Evolutionary conservation across 92 coral and sea anemone genomes (phyloP).

Genomic region (Umimayanthus kanabou): DNA sequence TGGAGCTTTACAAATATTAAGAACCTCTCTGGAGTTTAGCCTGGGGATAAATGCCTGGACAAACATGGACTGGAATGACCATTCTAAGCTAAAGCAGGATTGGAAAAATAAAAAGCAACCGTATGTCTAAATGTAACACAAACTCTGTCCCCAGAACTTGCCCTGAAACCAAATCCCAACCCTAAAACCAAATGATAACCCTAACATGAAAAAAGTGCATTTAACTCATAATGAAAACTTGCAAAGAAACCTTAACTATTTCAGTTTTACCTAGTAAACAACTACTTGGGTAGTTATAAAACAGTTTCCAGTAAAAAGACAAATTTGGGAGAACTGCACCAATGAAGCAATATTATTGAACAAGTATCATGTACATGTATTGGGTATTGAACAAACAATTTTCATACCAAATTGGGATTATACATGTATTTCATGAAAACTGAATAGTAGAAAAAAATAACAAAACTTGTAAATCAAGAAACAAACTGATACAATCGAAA

Average conservation of each 20-base stretch:
- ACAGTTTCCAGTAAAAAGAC: slow-evolving; percentile 18
- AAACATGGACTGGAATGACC: neutral
- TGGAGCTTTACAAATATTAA: neutral
- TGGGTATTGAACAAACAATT: slow-evolving; percentile 25
- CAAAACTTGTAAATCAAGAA: slow-evolving; percentile 31
- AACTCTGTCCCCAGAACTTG: slow-evolving; percentile 7
- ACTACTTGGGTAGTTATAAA: slow-evolving; percentile 19
- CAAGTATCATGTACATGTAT: slow-evolving; percentile 4
- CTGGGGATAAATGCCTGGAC: neutral
- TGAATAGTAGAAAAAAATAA: neutral
- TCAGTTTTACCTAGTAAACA: slow-evolving; percentile 22
- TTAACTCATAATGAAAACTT: slow-evolving; percentile 14
- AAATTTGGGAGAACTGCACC: slow-evolving; percentile 11
- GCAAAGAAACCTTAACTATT: slow-evolving; percentile 9
- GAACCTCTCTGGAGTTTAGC: neutral
- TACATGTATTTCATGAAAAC: slow-evolving; percentile 20
- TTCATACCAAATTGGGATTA: slow-evolving; percentile 11
- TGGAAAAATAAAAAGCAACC: neutral
- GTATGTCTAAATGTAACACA: neutral
- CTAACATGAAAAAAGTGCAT: slow-evolving; percentile 5
- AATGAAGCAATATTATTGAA: no score
- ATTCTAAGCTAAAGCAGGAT: slow-evolving; percentile 1
- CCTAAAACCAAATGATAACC: slow-evolving; percentile 6
- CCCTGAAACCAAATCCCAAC: slow-evolving; percentile 19
- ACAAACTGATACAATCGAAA: slow-evolving; percentile 3